Evolutionary conservation across 2,888 invertebrate species (phyloP).

Genomic region (Slavum lentiscoides): DNA sequence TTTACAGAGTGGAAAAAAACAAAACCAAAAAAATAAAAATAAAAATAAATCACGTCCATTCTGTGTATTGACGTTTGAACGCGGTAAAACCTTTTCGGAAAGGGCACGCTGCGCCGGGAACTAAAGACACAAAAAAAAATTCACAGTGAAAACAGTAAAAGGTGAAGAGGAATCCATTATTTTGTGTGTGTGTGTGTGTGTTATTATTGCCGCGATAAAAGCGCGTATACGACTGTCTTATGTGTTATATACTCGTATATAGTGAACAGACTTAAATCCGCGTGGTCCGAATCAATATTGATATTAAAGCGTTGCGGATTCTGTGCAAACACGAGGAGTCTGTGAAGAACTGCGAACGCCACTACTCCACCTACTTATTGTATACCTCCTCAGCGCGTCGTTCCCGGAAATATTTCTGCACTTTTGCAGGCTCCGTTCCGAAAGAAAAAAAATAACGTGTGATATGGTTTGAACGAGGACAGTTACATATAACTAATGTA

Average conservation of each 20-base stretch:
- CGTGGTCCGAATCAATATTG: constrained; percentile 22
- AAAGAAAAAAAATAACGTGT: no score
- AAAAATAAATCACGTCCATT: no score
- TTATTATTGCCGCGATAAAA: constrained; percentile 34
- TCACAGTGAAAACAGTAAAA: background rate
- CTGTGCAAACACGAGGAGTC: background rate
- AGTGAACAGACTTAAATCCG: background rate
- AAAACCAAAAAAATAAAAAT: background rate
- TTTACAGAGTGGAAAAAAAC: background rate
- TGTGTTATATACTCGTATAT: no score
- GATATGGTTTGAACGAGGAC: no score
- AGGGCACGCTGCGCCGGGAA: no score
- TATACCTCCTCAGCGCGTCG: no score
- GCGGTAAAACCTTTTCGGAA: background rate
- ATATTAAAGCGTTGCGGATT: constrained; percentile 13
- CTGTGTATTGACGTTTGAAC: constrained; percentile 3
- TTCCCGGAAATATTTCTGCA: no score
- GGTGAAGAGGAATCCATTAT: constrained; percentile 17
- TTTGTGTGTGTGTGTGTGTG: background rate
- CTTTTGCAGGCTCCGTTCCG: no score
- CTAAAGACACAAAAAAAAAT: background rate
- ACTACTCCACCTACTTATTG: no score
- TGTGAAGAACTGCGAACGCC: background rate
- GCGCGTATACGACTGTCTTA: background rate
- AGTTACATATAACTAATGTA: no score